These are phyloP conservation scores for Desmophyllum pertusum DNA, from an alignment of 92 coral and sea anemone species.

Conservation along the genomic window DNA sequence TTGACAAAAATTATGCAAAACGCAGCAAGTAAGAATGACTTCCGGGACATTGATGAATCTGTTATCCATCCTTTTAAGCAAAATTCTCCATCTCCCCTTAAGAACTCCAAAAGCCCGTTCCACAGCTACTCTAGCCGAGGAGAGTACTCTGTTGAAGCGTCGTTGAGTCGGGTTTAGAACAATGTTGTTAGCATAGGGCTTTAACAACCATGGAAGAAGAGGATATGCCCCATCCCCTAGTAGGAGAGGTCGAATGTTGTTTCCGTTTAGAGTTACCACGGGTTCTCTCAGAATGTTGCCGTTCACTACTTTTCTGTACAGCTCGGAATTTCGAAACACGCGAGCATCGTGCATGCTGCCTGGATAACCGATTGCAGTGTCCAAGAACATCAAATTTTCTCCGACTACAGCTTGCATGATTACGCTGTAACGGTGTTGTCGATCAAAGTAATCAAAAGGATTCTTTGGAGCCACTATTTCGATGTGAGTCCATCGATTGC, in stretches of 20 bases:
- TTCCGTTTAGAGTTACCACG: neutral
- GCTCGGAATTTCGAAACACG: conserved; percentile 28
- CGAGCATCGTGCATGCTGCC: conserved; percentile 71
- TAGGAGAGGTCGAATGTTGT: conserved; percentile 35
- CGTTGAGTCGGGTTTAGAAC: no score
- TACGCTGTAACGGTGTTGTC: conserved; percentile 45
- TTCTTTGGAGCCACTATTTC: conserved; percentile 47
- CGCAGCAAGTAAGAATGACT: conserved; percentile 49
- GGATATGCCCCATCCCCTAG: conserved; percentile 60
- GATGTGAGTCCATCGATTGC: conserved; percentile 61
- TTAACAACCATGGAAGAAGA: conserved; percentile 50
- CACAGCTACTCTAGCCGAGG: no score
- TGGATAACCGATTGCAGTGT: conserved; percentile 67
- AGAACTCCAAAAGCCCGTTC: no score
- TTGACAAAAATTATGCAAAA: conserved; percentile 55
- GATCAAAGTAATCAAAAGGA: conserved; percentile 47
- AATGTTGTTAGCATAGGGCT: conserved; percentile 47
- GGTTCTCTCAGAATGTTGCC: conserved; percentile 25
- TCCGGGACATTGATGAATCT: conserved; percentile 52
- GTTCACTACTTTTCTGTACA: conserved; percentile 55
- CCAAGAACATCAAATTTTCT: conserved; percentile 53
- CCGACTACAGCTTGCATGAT: conserved; percentile 62
- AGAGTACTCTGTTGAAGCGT: no score
- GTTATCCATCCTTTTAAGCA: conserved; percentile 45
- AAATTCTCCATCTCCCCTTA: conserved; percentile 43